A percentile compares a stretch with the other conserved stretches of the same genome.
phyloP scores from a whole-genome alignment of 1,140 invertebrate genomes.

The Brachionus rotundiformis region DNA sequence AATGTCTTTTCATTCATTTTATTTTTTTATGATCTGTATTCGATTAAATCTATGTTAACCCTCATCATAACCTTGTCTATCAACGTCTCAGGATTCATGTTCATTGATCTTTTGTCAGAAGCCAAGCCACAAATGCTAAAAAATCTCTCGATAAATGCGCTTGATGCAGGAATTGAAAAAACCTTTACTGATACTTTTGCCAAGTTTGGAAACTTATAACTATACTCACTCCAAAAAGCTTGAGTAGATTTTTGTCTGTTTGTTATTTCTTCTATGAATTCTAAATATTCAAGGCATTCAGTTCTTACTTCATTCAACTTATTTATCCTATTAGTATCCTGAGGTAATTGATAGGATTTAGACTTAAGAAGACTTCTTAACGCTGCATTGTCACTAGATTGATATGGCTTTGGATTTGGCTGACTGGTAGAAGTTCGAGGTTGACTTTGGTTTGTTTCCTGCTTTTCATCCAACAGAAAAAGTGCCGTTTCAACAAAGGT shows the following conservation, averaged over 20 bases:
- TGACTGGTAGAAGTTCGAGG: neutral
- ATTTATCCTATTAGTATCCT: neutral
- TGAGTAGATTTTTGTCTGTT: neutral
- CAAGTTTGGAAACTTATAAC: conserved; percentile 16
- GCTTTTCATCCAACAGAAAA: neutral
- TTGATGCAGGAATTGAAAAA: neutral
- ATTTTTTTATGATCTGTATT: neutral
- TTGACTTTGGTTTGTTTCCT: neutral
- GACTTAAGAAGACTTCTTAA: neutral
- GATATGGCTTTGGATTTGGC: neutral
- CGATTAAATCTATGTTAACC: conserved; percentile 6
- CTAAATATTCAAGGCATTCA: neutral
- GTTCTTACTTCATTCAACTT: neutral
- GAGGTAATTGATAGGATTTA: neutral
- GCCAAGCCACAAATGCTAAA: neutral
- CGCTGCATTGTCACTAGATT: neutral
- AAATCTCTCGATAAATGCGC: neutral
- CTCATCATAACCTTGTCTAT: neutral
- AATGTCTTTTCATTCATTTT: no score
- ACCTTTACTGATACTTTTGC: neutral
- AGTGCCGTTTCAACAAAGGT: neutral
- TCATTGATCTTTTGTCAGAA: neutral
- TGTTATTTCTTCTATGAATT: neutral
- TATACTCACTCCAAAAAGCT: conserved; percentile 15
- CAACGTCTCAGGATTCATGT: neutral